phyloP scores from a whole-genome alignment of 1,140 invertebrate genomes.

The Venturia canescens region DNA sequence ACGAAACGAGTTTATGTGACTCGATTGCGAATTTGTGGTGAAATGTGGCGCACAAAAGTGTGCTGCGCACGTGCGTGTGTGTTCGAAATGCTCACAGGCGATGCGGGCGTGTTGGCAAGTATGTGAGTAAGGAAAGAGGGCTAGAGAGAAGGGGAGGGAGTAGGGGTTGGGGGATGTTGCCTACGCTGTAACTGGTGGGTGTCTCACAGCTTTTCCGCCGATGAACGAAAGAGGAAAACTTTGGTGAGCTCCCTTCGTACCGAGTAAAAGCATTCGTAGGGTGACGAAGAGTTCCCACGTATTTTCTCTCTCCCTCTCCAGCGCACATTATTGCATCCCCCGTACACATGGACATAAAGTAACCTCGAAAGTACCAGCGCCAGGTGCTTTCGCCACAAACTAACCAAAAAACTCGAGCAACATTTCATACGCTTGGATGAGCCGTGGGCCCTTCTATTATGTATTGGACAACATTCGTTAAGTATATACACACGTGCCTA shows the following conservation, averaged over 20 bases:
- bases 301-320: background rate
- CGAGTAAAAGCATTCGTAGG: background rate
- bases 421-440: conserved; percentile 12
- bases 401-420: conserved; percentile 3
- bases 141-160: background rate
- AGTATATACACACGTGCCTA: background rate
- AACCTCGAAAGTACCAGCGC: background rate
- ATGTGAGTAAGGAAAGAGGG: conserved; percentile 13
- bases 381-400: background rate
- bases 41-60: conserved; percentile 11
- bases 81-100: background rate
- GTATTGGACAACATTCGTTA: background rate
- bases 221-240: conserved; percentile 31
- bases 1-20: conserved; percentile 21
- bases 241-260: conserved; percentile 18
- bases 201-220: conserved; percentile 10
- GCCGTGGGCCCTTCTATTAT: conserved; percentile 4
- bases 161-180: conserved; percentile 17
- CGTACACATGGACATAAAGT: background rate
- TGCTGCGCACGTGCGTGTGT: conserved; percentile 7
- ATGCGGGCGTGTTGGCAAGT: background rate
- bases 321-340: background rate
- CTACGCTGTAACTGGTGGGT: conserved; percentile 2
- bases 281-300: background rate
- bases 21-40: conserved; percentile 12